A percentile compares a stretch with the other conserved stretches of the same genome.
Conservation (phyloP, 2,797 vertebrate genomes). For the Falco cherrug region DNA sequence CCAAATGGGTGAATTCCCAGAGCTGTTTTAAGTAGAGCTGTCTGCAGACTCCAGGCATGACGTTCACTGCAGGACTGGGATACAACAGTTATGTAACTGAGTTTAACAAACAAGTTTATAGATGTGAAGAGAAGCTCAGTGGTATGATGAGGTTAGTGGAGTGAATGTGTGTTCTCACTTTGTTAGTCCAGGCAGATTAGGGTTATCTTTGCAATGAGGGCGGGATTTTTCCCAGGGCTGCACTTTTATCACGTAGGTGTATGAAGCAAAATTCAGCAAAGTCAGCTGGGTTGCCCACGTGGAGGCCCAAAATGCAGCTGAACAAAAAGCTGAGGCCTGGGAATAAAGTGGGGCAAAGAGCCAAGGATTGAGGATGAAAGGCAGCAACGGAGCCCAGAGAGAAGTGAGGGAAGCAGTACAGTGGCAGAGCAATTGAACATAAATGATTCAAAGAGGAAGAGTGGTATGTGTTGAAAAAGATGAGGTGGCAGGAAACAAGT, state of each 20-base stretch:
- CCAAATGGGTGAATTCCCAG: background rate
- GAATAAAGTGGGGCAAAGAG: constrained; percentile 6
- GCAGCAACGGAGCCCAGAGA: background rate
- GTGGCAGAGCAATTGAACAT: background rate
- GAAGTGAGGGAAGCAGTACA: background rate
- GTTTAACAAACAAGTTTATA: background rate
- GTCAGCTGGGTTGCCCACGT: background rate
- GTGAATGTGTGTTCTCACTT: background rate
- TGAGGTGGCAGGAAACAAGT: background rate
- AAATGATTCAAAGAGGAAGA: constrained; percentile 20
- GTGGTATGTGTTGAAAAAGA: rapidly evolving
- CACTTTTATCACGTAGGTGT: background rate
- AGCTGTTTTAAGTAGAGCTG: background rate
- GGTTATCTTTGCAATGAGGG: background rate
- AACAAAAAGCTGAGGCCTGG: background rate
- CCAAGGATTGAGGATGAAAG: background rate
- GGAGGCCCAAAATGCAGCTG: background rate
- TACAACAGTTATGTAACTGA: background rate
- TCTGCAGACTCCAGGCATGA: background rate
- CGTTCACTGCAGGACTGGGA: background rate
- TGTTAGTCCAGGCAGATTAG: background rate
- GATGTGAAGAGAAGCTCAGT: background rate
- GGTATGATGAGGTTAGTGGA: background rate
- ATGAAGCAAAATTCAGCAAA: background rate
- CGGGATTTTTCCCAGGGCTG: background rate